Evolutionary conservation across 2,888 invertebrate genomes (phyloP).

Genomic region (Ferdinandea cuprea): DNA sequence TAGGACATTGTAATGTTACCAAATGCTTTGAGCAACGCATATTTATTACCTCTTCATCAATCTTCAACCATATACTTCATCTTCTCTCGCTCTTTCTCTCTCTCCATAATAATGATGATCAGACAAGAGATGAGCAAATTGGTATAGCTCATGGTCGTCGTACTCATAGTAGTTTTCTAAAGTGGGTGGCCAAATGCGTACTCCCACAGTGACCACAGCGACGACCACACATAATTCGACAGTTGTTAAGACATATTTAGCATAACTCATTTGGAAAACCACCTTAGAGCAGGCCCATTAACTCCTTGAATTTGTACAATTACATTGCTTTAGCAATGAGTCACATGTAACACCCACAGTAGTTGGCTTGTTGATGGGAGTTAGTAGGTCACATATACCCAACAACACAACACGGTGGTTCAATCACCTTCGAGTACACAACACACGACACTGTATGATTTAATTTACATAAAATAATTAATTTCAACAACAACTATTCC

Average conservation of each 20-base stretch:
- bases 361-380: neutral
- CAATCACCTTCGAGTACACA: conserved; percentile 37
- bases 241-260: neutral
- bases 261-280: conserved; percentile 51
- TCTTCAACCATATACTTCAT: neutral
- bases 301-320: conserved; percentile 48
- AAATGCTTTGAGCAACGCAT: no score
- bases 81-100: no score
- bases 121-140: neutral
- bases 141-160: conserved; percentile 5
- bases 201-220: neutral
- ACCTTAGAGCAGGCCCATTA: conserved; percentile 61
- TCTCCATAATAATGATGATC: neutral
- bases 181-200: neutral
- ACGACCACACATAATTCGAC: neutral
- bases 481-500: conserved; percentile 54
- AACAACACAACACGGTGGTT: conserved; percentile 22
- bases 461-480: conserved; percentile 73
- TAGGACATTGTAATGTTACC: no score
- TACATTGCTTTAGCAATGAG: conserved; percentile 27
- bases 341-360: conserved; percentile 40
- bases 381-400: conserved; percentile 54
- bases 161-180: no score
- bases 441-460: conserved; percentile 41
- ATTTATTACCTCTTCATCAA: no score